Percentiles rank a stretch among this genome's conserved stretches.
These are phyloP conservation scores for Rhagonycha fulva DNA, from an alignment of 2,888 invertebrate species.

Conservation along the genomic window DNA sequence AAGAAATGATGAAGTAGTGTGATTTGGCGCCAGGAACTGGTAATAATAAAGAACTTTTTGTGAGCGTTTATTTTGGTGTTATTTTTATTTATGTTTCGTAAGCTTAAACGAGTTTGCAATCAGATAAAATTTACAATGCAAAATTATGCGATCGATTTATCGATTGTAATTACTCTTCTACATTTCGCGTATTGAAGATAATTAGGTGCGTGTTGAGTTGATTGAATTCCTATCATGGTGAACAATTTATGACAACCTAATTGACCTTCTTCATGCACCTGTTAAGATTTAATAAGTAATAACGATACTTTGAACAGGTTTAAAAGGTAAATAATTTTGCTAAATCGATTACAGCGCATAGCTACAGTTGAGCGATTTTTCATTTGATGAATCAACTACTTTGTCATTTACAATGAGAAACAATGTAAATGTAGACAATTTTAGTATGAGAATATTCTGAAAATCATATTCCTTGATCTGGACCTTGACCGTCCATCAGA, in stretches of 20 bases:
- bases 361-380: background rate
- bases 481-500: background rate
- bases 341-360: background rate
- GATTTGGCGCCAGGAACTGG: background rate
- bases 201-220: background rate
- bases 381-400: background rate
- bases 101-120: background rate
- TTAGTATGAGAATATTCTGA: background rate
- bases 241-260: constrained; percentile 6
- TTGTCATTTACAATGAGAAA: background rate
- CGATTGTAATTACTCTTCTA: background rate
- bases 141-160: background rate
- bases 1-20: background rate
- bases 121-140: background rate
- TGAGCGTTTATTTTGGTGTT: background rate
- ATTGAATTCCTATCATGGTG: background rate
- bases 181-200: background rate
- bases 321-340: background rate
- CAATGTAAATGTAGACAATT: background rate
- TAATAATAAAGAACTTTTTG: background rate
- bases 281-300: background rate
- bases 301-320: background rate
- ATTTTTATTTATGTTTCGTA: background rate
- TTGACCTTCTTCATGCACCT: constrained; percentile 8
- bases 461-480: background rate